Base-by-base conservation (phyloP, 2,113 vertebrate genomes). In the Stegastes partitus region DNA sequence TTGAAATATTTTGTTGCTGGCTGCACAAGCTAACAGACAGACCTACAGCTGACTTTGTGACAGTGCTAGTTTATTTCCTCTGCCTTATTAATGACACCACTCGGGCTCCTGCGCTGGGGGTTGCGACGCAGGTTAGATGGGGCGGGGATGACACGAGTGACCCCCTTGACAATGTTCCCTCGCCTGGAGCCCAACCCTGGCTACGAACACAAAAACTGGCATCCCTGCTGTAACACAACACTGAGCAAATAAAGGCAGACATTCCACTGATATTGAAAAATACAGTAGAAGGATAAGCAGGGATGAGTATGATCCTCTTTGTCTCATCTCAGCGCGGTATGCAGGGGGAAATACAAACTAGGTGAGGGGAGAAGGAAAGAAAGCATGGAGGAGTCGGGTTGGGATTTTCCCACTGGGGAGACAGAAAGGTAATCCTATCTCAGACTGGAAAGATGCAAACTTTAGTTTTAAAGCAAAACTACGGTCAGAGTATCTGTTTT, bases 191-290 rank as follows among this genome's bases (percentile, higher is more conserved):
- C 26, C 54, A 59, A 34, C 14, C 23, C 74, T 45, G 42, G 74
- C 74, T 80, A 57, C 70, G 44, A 55, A 81, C 63, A 77, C 79
- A 79, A 37, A 79, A 81, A 85, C 75, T 68, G 78, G 39, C 81
- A 84, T 89, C 89, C 86, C 74, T 79, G 45, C 61, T 74, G 84
- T 84, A 90, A 90, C 86, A 50, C 64, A 72, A 61, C 62, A 77
- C 88, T 77, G 63, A 83, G 64, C 69, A 90, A 93, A 89, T 84
- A 91, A 88, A 85, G 79, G 75, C 79, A 83, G 88, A 91, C 89
- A 93, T 93, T 91, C 92, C 91, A 81, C 8, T 87, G 81, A 91
- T 93, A 93, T 90, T 93, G 90, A 91, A 91, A 92, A 91, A 84
- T 89, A 87, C 79, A 86, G 79, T 69, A 68, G 67, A 81, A 64